Evolutionary conservation across 2,888 invertebrate species (phyloP), one percentile per base, ranked within the genome.

Genomic region (Cephus spinipes): DNA sequence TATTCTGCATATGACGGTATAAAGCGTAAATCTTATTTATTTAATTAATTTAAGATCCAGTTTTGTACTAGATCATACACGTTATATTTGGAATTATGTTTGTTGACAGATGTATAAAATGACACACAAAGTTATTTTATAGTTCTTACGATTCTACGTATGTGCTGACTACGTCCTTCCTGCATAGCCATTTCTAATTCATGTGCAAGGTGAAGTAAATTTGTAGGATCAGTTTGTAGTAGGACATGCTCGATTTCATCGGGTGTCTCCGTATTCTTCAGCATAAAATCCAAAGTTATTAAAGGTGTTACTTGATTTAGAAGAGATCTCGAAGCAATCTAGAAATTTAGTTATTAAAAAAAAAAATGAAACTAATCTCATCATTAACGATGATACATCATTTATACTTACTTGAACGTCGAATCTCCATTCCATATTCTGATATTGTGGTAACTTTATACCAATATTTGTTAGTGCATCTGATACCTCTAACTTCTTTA

Each of bases 371-470:
- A 69, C 31, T 33, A 9, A 23, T 55, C 55, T 23, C 2, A 4
- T 23, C 23, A 3, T 9, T 9, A 55, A 23, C 55, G 2, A 55
- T 9, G 9, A 23, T 55, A 55, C 23, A 55, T 55, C 9, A 55
- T 55, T 23, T 9, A 23, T 23, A 55, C 9, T 55, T 88, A 94
- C 94, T 91, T 94, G 94, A 9, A 94, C 93, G 92, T 95, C 95
- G 83, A 95, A 93, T 81, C 95, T 92, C 95, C 95, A 95, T 82
- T 95, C 93, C 77, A 95, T 89, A 86, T 95, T 93, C 75, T 94
- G 89, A 86, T 93, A 94, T 84, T 92, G 92, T 11, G 92, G 91
- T 81, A 92, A 91, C 81, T 91, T 90, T 15, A 92, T 87, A 69
- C 90, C 89, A 74, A 94, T 90, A 81, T 93, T 90, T 77, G 91